Evolutionary conservation across 2,888 invertebrate species (phyloP).

Genomic region (Omphaloscelis lunosa): DNA sequence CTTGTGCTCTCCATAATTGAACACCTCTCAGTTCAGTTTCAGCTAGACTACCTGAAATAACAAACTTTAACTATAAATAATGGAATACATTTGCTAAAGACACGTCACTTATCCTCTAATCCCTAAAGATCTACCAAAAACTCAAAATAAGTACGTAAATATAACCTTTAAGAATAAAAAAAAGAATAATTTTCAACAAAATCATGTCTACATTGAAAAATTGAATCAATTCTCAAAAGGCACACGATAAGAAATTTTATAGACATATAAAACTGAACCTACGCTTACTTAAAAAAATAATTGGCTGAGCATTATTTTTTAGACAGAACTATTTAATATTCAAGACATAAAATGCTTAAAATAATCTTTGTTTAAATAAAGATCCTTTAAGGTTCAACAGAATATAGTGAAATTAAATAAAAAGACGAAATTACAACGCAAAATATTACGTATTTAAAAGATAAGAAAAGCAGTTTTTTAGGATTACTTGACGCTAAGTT

Average conservation of each 20-base stretch:
- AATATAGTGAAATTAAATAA: constrained; percentile 11
- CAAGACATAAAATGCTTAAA: background rate
- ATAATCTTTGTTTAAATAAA: constrained; percentile 6
- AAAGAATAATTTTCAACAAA: constrained; percentile 21
- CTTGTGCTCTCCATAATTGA: constrained; percentile 49
- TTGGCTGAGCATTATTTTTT: constrained; percentile 16
- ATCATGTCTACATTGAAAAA: constrained; percentile 39
- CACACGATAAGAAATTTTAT: constrained; percentile 44
- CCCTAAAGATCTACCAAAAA: background rate
- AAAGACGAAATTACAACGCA: background rate
- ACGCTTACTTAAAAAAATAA: constrained; percentile 41
- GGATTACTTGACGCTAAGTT: constrained; percentile 2
- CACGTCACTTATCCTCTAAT: background rate
- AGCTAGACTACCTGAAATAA: constrained; percentile 36
- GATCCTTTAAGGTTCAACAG: constrained; percentile 7
- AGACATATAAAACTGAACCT: constrained; percentile 25
- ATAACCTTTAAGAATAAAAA: constrained; percentile 36
- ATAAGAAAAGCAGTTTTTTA: background rate
- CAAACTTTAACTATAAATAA: no score
- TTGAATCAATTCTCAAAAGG: constrained; percentile 8
- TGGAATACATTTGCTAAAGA: background rate
- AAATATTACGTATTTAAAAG: background rate
- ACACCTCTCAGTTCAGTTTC: background rate
- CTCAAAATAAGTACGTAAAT: background rate
- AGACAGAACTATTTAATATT: constrained; percentile 11